phyloP scores from a whole-genome alignment of 2,797 vertebrate genomes.

The Sebastolobus alascanus region DNA sequence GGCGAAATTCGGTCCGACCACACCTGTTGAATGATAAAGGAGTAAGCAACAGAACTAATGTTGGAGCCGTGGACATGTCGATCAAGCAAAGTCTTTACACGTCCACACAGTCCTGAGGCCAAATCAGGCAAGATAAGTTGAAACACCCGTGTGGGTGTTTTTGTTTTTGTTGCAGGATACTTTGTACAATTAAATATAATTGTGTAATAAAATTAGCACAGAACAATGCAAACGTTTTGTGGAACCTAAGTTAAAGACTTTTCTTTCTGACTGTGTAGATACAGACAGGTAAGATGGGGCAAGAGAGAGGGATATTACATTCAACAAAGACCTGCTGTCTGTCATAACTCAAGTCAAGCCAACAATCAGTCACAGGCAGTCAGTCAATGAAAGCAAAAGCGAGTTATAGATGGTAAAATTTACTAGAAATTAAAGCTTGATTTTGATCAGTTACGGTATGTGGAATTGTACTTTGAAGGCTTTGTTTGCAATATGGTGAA shows the following conservation, averaged over 20 bases:
- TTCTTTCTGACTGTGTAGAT: not conserved
- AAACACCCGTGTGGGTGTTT: not conserved
- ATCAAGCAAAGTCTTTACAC: not conserved
- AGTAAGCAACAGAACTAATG: not conserved
- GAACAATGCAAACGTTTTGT: not conserved
- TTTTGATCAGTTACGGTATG: not conserved
- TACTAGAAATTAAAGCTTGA: not conserved
- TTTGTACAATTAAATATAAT: not conserved
- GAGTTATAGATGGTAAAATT: not conserved
- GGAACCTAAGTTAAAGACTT: not conserved
- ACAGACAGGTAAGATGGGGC: rapidly evolving
- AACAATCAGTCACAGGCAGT: not conserved
- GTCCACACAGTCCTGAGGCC: not conserved
- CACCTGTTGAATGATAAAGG: not conserved
- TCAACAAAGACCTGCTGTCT: not conserved
- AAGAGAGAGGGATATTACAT: not conserved
- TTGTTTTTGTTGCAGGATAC: not conserved
- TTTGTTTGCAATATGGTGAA: not conserved
- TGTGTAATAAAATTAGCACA: not conserved
- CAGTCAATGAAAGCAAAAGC: too few relatives aligned
- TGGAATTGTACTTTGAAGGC: not conserved
- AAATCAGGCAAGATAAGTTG: not conserved
- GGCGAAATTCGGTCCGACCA: too few relatives aligned
- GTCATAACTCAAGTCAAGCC: not conserved
- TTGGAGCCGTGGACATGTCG: not conserved